A percentile compares a stretch with the other conserved stretches of the same genome.
Evolutionary conservation across 1,140 invertebrate genomes (phyloP).

Genomic region (Listronotus oregonensis): DNA sequence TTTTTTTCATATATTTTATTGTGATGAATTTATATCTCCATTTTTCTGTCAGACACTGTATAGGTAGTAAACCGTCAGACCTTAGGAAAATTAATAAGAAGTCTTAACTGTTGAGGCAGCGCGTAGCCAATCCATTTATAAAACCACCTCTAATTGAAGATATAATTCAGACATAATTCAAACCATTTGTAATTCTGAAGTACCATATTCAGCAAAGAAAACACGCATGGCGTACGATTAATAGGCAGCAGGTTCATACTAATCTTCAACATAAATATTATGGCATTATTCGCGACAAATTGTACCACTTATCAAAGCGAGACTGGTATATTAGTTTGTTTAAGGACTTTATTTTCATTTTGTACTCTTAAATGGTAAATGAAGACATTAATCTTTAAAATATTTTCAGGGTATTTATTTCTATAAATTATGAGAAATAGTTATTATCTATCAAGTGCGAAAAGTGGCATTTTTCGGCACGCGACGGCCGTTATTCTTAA

Average conservation of each 20-base stretch:
- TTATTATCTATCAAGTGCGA: too few relatives aligned
- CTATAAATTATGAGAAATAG: neutral
- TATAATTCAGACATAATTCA: conserved; percentile 36
- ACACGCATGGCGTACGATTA: conserved; percentile 27
- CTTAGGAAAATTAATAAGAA: conserved; percentile 9
- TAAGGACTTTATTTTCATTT: conserved; percentile 24
- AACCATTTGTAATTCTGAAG: conserved; percentile 25
- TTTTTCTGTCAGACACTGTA: too few relatives aligned
- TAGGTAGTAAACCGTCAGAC: too few relatives aligned
- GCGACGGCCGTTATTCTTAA: too few relatives aligned
- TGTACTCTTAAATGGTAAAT: conserved; percentile 2
- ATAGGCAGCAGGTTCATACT: conserved; percentile 19
- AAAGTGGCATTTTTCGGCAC: too few relatives aligned
- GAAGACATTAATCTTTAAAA: conserved; percentile 10
- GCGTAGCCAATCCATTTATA: conserved; percentile 31
- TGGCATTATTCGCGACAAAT: conserved; percentile 33
- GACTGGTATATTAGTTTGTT: conserved; percentile 22
- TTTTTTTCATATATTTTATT: too few relatives aligned
- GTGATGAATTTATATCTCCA: too few relatives aligned
- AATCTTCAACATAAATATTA: conserved; percentile 30
- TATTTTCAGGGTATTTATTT: neutral
- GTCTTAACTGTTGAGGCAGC: conserved; percentile 22
- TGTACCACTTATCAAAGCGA: conserved; percentile 26
- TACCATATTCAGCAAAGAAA: conserved; percentile 30
- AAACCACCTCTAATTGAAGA: conserved; percentile 32